A percentile compares a stretch with the other conserved stretches of the same genome.
Evolutionary conservation across 2,797 vertebrate genomes (phyloP).

Genomic region (Enteromius thamalakanensis): DNA sequence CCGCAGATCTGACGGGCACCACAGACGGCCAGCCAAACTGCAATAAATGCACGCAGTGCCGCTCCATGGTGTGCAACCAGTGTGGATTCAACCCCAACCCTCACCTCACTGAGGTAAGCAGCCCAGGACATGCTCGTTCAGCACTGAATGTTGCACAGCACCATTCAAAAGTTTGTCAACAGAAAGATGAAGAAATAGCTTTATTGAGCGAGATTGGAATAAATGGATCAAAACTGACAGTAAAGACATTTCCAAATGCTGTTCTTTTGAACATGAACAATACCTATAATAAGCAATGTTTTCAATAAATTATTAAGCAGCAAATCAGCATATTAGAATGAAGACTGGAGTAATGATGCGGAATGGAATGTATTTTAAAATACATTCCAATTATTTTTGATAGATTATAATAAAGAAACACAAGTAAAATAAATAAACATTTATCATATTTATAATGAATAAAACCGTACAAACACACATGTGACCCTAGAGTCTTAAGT

Average conservation of each 20-base stretch:
- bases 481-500: too few species aligned
- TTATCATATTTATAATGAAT: neutral
- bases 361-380: neutral
- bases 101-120: conserved; percentile 93
- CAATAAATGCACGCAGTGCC: conserved; percentile 96
- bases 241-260: neutral
- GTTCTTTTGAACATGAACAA: neutral
- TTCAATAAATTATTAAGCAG: neutral
- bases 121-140: neutral
- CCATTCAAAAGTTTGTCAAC: neutral
- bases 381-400: neutral
- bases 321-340: neutral
- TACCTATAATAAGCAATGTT: neutral
- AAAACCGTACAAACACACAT: neutral
- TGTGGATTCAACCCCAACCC: conserved; percentile 99
- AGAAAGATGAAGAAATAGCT: neutral
- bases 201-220: neutral
- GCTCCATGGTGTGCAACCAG: conserved; percentile 94
- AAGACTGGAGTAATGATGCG: neutral
- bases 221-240: neutral
- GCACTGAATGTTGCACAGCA: neutral
- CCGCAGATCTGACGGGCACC: conserved; percentile 88
- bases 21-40: conserved; percentile 87
- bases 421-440: neutral
- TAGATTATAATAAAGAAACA: neutral